Base-by-base conservation (phyloP, 2,797 vertebrate species). In the Tapera naevia region DNA sequence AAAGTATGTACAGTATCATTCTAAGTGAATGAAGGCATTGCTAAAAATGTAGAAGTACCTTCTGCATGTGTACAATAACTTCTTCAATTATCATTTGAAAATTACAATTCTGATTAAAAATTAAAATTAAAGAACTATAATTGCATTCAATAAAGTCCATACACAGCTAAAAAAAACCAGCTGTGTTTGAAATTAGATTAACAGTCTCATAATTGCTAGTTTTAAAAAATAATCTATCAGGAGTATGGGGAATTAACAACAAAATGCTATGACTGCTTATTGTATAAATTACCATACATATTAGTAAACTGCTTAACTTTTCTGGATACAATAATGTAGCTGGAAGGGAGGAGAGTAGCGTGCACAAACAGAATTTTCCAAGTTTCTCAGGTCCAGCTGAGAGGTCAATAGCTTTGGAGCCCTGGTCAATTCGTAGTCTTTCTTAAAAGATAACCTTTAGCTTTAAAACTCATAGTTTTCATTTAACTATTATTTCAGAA, bases 91-190 rank as follows among this genome's bases (percentile, higher is more conserved):
- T 32, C 58, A 62, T 61, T 95, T 90, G 62, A 91, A 91, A 96
- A 91, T 66, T 35, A 75, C 54, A 66, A 35, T 90, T 96, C 61
- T 94, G 82, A 95, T 95, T 94, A 94, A 97, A 94, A 94, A 80
- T 60, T 56, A 62, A 90, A 96, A 57, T 61, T 51, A 56, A 90
- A 96, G 54, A 84, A 43, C 75, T 93, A 95, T n/a, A 74, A 96
- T 96, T 88, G 64, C 67, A 70, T 78, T 41, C 18, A 95, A 91
- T 96, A 90, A 96, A 92, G 92, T 93, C 92, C 64, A 76, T 28
- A 54, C 4, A 23, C 58, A 93, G 74, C 61, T 91, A 91, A 94
- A 95, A 94, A 95, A 92, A 92, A 66, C 9, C 43, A 88, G n/a
- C 35, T 76, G 30, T 58, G 43, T 66, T 74, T 83, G 23, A 78